phyloP scores from a whole-genome alignment of 2,888 invertebrate genomes.

The Germaria angustata region DNA sequence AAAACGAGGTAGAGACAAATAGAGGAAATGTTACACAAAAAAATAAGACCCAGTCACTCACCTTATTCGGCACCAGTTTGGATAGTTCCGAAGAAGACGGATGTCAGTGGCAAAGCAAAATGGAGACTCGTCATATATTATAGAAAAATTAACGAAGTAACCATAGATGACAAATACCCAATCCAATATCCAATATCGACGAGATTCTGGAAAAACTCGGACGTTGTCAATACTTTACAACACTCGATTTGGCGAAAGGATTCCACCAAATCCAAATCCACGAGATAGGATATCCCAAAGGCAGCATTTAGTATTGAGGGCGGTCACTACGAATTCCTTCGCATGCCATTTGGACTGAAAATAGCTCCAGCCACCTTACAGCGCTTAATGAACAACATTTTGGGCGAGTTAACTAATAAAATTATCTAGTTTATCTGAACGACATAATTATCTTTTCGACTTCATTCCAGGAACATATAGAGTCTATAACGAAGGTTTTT shows the following conservation, averaged over 20 bases:
- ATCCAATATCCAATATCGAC: no score
- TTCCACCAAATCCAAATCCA: background rate
- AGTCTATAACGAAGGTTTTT: slow-evolving; percentile 29
- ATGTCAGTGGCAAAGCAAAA: slow-evolving; percentile 28
- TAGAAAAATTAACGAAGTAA: no score
- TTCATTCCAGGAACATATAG: slow-evolving; percentile 39
- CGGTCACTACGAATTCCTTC: no score
- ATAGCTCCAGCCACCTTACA: no score
- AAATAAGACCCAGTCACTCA: slow-evolving; percentile 24
- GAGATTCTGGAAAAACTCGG: no score
- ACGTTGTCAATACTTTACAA: slow-evolving; percentile 21
- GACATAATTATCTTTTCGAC: slow-evolving; percentile 46
- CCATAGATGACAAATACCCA: no score
- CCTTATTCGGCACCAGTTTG: slow-evolving; percentile 38
- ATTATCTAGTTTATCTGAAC: slow-evolving; percentile 33
- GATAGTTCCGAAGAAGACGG: slow-evolving; percentile 44
- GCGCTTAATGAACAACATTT: no score
- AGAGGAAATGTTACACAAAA: slow-evolving; percentile 33
- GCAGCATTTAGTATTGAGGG: background rate
- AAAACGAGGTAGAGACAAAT: slow-evolving; percentile 32
- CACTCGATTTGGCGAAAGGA: no score
- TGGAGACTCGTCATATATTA: slow-evolving; percentile 48
- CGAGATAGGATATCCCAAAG: background rate
- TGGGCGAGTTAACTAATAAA: slow-evolving; percentile 35
- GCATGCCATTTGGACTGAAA: no score